These are phyloP conservation scores for Ophiodon elongatus DNA, from an alignment of 2,113 vertebrate species.

Conservation along the genomic window DNA sequence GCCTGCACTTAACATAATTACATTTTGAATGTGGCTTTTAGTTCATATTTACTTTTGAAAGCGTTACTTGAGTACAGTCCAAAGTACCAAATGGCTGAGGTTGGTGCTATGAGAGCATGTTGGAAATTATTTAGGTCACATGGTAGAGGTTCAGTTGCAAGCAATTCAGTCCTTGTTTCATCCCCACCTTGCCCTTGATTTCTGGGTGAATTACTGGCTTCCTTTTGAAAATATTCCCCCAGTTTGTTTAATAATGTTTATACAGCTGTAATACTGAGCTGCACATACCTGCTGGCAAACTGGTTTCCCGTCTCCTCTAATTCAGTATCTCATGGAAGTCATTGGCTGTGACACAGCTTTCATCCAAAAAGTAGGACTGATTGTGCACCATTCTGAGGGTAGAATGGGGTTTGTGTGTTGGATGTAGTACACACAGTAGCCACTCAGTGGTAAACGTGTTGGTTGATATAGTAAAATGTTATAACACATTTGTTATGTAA, in stretches of 20 bases:
- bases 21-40: slow-evolving; percentile 76
- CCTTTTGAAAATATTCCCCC: slow-evolving; percentile 82
- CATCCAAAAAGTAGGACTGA: slow-evolving; percentile 57
- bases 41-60: slow-evolving; percentile 81
- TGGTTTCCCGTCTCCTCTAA: slow-evolving; percentile 71
- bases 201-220: slow-evolving; percentile 80
- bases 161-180: slow-evolving; percentile 71
- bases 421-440: slow-evolving; percentile 2
- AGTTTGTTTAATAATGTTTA: slow-evolving; percentile 84
- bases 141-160: slow-evolving; percentile 50
- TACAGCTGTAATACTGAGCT: slow-evolving; percentile 80
- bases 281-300: slow-evolving; percentile 70
- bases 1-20: slow-evolving; percentile 85
- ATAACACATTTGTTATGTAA: background rate
- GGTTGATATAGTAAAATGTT: background rate
- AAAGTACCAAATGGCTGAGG: slow-evolving; percentile 70
- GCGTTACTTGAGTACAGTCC: slow-evolving; percentile 64
- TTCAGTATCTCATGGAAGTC: slow-evolving; percentile 63
- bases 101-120: slow-evolving; percentile 61
- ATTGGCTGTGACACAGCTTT: slow-evolving; percentile 75
- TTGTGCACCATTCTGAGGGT: slow-evolving; percentile 14
- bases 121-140: slow-evolving; percentile 67
- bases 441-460: slow-evolving; percentile 1
- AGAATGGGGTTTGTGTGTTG: background rate
- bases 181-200: slow-evolving; percentile 69